Conservation (phyloP, 2,797 vertebrate genomes). For the Erpetoichthys calabaricus region DNA sequence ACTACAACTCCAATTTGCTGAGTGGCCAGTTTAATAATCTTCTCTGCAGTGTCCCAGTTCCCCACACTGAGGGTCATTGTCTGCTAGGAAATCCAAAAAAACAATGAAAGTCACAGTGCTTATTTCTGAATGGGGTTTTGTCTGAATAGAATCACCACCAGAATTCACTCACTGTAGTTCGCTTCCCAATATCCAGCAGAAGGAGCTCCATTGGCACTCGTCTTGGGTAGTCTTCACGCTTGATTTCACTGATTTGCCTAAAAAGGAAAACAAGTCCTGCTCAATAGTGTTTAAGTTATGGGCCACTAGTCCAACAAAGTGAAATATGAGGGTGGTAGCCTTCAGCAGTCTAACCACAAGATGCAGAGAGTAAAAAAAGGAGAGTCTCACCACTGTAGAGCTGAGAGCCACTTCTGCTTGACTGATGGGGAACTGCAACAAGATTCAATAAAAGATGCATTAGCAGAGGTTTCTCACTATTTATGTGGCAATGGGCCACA, state of each 20-base stretch:
- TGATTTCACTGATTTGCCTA: slow-evolving; percentile 48
- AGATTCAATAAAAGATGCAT: slow-evolving; percentile 4
- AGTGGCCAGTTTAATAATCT: slow-evolving; percentile 35
- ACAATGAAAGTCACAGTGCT: neutral
- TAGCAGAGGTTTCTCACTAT: no score
- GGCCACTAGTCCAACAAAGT: no score
- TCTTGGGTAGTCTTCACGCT: slow-evolving; percentile 35
- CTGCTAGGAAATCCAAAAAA: slow-evolving; percentile 25
- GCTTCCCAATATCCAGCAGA: slow-evolving; percentile 32
- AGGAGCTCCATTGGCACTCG: slow-evolving; percentile 36
- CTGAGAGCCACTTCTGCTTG: slow-evolving; percentile 65
- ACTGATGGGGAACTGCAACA: slow-evolving; percentile 53
- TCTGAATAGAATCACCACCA: no score
- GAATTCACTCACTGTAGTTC: slow-evolving; percentile 32
- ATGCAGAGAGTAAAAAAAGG: neutral
- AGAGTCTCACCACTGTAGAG: slow-evolving; percentile 55
- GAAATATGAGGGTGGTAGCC: no score
- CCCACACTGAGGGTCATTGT: slow-evolving; percentile 32
- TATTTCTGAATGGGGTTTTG: no score
- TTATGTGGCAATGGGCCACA: no score
- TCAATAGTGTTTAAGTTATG: no score
- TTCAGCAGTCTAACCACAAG: no score
- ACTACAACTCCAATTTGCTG: slow-evolving; percentile 40
- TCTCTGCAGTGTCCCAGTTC: slow-evolving; percentile 40
- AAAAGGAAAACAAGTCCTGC: slow-evolving; percentile 10